These are phyloP conservation scores for Cephalopholis sonnerati DNA, from an alignment of 2,113 vertebrate genomes.

Conservation along the genomic window DNA sequence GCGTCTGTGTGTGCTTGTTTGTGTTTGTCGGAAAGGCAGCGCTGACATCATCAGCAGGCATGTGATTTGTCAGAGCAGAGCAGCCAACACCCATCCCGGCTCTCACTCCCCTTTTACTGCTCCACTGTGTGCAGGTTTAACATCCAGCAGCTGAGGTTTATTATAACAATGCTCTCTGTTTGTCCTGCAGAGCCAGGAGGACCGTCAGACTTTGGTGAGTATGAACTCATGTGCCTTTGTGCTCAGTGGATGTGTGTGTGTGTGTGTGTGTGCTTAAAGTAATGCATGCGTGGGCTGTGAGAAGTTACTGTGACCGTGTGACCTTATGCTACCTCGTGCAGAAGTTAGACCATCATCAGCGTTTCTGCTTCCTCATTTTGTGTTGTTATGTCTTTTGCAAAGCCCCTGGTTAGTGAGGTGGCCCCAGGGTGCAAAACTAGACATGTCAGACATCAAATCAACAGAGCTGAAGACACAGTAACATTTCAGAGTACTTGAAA, in stretches of 20 bases:
- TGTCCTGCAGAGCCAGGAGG: slow-evolving; percentile 31
- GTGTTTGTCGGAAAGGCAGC: not conserved
- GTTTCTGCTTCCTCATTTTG: slow-evolving; percentile 18
- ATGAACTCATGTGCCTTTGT: not conserved
- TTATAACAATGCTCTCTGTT: slow-evolving; percentile 7
- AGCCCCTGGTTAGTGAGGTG: not conserved
- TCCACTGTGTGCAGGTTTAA: not conserved
- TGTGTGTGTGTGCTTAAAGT: not conserved
- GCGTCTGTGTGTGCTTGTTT: not conserved
- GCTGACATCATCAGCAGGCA: slow-evolving; percentile 49
- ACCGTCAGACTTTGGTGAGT: slow-evolving; percentile 76
- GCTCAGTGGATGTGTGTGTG: too few relatives aligned
- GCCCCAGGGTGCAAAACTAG: not conserved
- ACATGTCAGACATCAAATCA: not conserved
- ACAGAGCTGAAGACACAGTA: not conserved
- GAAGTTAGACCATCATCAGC: not conserved
- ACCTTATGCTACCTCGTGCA: slow-evolving; percentile 2
- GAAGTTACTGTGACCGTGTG: not conserved
- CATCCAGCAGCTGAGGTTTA: not conserved
- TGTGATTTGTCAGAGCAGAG: slow-evolving; percentile 54
- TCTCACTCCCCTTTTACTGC: not conserved
- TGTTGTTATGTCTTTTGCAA: not conserved
- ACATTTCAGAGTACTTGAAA: not conserved
- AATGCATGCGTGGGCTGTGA: not conserved
- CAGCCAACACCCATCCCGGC: slow-evolving; percentile 67